Evolutionary conservation across 1,140 invertebrate genomes (phyloP).

Genomic region (Magallana ariakensis): DNA sequence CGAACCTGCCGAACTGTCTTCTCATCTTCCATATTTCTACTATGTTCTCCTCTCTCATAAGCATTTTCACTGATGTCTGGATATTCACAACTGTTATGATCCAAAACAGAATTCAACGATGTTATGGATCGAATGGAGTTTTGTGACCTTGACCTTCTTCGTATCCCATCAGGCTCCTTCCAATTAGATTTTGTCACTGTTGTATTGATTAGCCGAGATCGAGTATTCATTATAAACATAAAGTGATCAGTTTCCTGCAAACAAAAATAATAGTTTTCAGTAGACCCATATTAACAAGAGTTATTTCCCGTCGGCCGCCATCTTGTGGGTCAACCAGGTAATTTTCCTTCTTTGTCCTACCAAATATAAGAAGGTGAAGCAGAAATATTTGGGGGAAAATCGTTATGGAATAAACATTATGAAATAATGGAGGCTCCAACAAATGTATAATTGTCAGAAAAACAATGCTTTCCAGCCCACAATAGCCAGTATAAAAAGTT

Average conservation of each 20-base stretch:
- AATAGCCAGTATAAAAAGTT: too few relatives aligned
- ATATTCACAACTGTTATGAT: slow-evolving; percentile 16
- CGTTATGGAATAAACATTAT: too few relatives aligned
- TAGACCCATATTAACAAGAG: not conserved
- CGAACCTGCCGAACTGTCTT: slow-evolving; percentile 7
- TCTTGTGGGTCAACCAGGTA: too few relatives aligned
- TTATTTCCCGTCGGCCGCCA: too few relatives aligned
- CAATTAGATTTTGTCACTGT: slow-evolving; percentile 12
- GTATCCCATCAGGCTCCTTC: not conserved
- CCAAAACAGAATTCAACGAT: slow-evolving; percentile 15
- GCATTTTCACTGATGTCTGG: slow-evolving; percentile 14
- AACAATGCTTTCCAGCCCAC: too few relatives aligned
- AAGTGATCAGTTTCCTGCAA: slow-evolving; percentile 11
- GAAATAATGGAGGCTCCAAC: too few relatives aligned
- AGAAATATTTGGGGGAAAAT: too few relatives aligned
- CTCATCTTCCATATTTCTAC: slow-evolving; percentile 14
- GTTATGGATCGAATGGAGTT: slow-evolving; percentile 12
- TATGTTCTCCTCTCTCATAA: slow-evolving; percentile 3
- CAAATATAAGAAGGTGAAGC: too few relatives aligned
- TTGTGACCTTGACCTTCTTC: slow-evolving; percentile 15
- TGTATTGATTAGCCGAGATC: not conserved
- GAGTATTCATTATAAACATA: slow-evolving; percentile 14
- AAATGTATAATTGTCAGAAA: too few relatives aligned
- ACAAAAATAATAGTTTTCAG: slow-evolving; percentile 6
- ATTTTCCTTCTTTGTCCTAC: too few relatives aligned